phyloP scores from a whole-genome alignment of 2,113 vertebrate species.

The Cromileptes altivelis region DNA sequence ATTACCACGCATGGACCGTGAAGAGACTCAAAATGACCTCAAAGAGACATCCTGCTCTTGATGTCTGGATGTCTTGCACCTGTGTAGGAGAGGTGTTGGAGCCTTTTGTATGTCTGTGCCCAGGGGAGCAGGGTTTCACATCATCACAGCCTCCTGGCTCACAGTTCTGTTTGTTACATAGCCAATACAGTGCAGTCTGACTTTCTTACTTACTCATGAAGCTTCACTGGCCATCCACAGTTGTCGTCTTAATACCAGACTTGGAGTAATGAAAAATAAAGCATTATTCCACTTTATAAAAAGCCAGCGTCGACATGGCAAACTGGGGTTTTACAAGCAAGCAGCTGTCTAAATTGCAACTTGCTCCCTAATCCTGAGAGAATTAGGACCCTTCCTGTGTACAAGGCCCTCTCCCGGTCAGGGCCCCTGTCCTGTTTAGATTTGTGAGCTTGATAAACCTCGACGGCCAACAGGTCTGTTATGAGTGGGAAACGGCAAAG shows the following conservation, averaged over 20 bases:
- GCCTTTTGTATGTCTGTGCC: too few species aligned
- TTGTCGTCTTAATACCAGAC: neutral
- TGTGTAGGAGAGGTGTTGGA: too few species aligned
- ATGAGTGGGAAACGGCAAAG: slow-evolving; percentile 82
- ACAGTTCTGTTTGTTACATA: too few species aligned
- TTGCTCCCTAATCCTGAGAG: slow-evolving; percentile 82
- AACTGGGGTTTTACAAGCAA: slow-evolving; percentile 55
- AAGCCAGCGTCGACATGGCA: neutral
- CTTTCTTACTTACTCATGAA: too few species aligned
- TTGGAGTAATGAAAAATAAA: neutral
- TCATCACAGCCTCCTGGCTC: too few species aligned
- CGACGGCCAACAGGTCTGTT: slow-evolving; percentile 85
- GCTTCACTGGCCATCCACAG: neutral
- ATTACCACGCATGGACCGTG: too few species aligned
- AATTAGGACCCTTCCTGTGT: slow-evolving; percentile 85
- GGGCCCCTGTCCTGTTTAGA: slow-evolving; percentile 84
- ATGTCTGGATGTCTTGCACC: too few species aligned
- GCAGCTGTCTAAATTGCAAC: slow-evolving; percentile 83
- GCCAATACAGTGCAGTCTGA: too few species aligned
- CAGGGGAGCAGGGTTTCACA: too few species aligned
- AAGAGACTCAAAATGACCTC: too few species aligned
- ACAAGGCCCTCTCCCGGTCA: slow-evolving; percentile 74
- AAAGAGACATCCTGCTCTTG: too few species aligned
- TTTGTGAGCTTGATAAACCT: slow-evolving; percentile 84
- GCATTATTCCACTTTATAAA: neutral